A percentile compares a stretch with the other conserved stretches of the same genome.
Evolutionary conservation across 2,888 invertebrate genomes (phyloP).

Genomic region (Netelia melanura): DNA sequence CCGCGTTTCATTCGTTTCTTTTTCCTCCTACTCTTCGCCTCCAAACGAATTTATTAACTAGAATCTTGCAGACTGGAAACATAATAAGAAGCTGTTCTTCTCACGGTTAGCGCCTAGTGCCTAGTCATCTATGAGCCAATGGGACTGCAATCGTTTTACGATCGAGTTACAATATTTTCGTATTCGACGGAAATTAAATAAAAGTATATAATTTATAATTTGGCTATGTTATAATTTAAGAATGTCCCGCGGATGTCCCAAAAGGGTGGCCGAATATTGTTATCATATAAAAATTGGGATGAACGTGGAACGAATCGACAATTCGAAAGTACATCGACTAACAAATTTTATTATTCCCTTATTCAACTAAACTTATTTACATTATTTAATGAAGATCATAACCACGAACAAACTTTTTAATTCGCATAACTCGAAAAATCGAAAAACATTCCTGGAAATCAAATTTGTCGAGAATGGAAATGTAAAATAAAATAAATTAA

Average conservation of each 20-base stretch:
- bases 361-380: too few relatives aligned
- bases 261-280: not conserved
- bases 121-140: conserved; percentile 42
- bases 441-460: too few relatives aligned
- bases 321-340: too few relatives aligned
- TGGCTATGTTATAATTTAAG: not conserved
- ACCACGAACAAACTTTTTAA: not conserved
- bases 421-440: not conserved
- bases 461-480: too few relatives aligned
- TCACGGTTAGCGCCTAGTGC: conserved; percentile 42
- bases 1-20: conserved; percentile 30
- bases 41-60: conserved; percentile 61
- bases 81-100: conserved; percentile 58
- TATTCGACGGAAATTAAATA: not conserved
- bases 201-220: conserved; percentile 2
- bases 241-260: not conserved
- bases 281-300: not conserved
- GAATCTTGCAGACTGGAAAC: conserved; percentile 43
- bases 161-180: not conserved
- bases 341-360: too few relatives aligned
- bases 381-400: too few relatives aligned
- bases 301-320: not conserved
- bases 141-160: conserved; percentile 36
- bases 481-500: too few relatives aligned
- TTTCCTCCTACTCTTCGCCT: conserved; percentile 28